Evolutionary conservation across 2,113 vertebrate genomes (phyloP), one percentile per base, ranked within the genome.

Genomic region (human (Homo sapiens)): DNA sequence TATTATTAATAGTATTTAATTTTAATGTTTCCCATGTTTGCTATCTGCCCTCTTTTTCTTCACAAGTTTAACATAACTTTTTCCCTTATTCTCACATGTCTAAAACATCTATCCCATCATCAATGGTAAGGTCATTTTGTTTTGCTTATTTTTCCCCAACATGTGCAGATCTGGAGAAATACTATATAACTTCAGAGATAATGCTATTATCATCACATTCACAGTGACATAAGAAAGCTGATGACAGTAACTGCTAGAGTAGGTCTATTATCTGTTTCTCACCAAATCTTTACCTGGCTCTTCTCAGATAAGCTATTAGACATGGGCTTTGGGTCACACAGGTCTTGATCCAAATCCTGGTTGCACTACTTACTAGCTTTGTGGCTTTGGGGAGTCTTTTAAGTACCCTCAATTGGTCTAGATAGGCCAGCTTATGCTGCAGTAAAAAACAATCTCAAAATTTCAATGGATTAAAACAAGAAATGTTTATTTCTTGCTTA

Each of bases 401-500:
- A 50, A 52, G n/a, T 20, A 6, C 4, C 66, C 16, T 78, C 14
- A 18, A 6, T 79, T 43, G 68, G 40, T 94, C 48, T 76, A 82
- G 11, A 40, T 12, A 94, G 43, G 45, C 12, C 50, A 94, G 32
- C 30, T 50, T 76, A 64, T 73, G 76, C 61, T 59, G 38, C 27
- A 64, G 50, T 81, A 96, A 92, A 57, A 95, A 93, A 66, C 68
- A 73, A 9, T 30, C 55, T 82, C 40, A 85, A 68, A 64, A 13
- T 59, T 43, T 52, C 55, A 70, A 20, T 81, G 66, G 14, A 14
- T 76, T 91, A 12, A 78, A 86, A 38, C 45, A 55, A 68, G 72
- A 94, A 87, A 73, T 12, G 23, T 87, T 95, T 92, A 76, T 78
- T 91, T 96, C 52, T 95, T 38, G 76, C 40, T 91, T 72, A 80